Percentiles rank a stretch among this genome's conserved stretches.
phyloP scores from a whole-genome alignment of 92 coral and sea anemone genomes.

The Epizoanthus scotinus region DNA sequence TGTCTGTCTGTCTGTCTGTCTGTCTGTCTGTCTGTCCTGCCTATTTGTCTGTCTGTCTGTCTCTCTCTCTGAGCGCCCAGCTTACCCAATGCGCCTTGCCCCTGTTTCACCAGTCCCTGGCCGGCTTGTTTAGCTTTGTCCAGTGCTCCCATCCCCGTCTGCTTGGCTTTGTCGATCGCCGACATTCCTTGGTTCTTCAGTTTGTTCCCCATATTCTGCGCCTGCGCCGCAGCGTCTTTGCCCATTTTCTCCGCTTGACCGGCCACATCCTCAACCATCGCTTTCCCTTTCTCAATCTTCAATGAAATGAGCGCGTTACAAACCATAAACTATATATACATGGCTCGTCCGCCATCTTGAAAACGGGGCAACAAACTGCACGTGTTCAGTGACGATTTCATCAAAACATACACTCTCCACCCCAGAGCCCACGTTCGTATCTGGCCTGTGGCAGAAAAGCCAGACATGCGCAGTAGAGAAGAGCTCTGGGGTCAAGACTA shows the following conservation, averaged over 20 bases:
- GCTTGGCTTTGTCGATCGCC: conserved; percentile 74
- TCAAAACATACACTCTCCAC: too few relatives aligned
- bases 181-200: conserved; percentile 76
- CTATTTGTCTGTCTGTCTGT: background rate
- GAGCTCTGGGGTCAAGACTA: too few relatives aligned
- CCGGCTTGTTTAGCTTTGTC: conserved; percentile 70
- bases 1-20: too few relatives aligned
- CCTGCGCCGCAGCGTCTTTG: conserved; percentile 67
- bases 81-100: conserved; percentile 67
- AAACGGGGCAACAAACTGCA: too few relatives aligned
- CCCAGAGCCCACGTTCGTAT: too few relatives aligned
- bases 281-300: conserved; percentile 70
- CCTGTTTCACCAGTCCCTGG: conserved; percentile 75
- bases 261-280: conserved; percentile 67
- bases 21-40: background rate
- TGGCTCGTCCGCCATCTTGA: too few relatives aligned
- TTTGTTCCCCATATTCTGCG: conserved; percentile 66
- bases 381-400: too few relatives aligned
- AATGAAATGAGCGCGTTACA: background rate
- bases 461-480: too few relatives aligned
- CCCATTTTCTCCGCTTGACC: conserved; percentile 73
- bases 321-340: background rate
- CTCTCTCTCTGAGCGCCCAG: background rate
- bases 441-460: too few relatives aligned
- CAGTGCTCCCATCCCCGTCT: conserved; percentile 80